Evolutionary conservation across 2,888 invertebrate species (phyloP).

Genomic region (Synergus laeviventris): DNA sequence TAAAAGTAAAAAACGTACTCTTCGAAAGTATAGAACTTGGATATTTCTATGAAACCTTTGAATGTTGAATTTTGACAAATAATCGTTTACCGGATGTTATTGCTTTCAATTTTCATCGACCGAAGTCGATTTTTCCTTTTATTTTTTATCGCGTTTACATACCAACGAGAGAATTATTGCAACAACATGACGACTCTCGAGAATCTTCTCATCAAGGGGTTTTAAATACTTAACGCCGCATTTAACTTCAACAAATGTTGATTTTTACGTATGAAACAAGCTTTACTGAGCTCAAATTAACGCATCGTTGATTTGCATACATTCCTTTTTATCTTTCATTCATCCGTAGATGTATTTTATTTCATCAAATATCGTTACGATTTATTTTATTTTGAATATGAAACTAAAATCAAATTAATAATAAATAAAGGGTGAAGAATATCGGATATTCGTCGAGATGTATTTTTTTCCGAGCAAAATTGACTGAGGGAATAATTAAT

Average conservation of each 20-base stretch:
- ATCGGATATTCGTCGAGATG: too few species aligned
- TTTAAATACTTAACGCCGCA: background rate
- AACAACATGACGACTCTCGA: background rate
- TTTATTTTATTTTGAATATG: too few species aligned
- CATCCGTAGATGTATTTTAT: too few species aligned
- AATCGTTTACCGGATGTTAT: background rate
- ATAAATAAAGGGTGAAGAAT: too few species aligned
- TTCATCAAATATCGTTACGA: too few species aligned
- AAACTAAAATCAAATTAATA: too few species aligned
- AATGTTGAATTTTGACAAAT: background rate
- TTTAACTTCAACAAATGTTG: background rate
- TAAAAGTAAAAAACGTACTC: background rate
- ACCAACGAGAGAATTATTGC: background rate
- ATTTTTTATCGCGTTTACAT: background rate
- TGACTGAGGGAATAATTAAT: slow-evolving; percentile 11
- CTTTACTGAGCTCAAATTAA: too few species aligned
- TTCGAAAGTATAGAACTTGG: background rate
- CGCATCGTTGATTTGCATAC: too few species aligned
- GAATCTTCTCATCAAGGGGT: background rate
- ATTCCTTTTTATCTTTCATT: too few species aligned
- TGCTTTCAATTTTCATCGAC: background rate
- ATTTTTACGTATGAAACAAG: too few species aligned
- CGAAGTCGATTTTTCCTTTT: background rate
- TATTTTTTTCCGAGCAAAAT: background rate
- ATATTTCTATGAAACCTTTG: background rate